Conservation (phyloP, 2,797 vertebrate genomes). For the Sandelia bainsii region DNA sequence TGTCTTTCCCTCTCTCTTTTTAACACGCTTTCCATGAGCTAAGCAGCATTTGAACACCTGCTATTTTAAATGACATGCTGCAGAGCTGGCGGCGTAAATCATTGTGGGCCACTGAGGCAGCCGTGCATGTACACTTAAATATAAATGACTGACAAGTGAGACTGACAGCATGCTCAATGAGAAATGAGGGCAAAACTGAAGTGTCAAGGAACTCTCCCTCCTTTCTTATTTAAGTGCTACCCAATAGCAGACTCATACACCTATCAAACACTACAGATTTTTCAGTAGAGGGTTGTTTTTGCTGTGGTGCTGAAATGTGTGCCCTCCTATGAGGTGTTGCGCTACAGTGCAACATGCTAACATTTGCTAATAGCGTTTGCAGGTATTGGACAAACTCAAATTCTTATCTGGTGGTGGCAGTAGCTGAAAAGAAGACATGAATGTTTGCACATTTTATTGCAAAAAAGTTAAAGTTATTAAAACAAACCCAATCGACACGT, state of each 20-base stretch:
- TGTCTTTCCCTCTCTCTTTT: conserved; percentile 49
- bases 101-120: conserved; percentile 50
- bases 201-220: conserved; percentile 70
- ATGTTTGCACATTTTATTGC: no score
- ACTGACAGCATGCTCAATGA: conserved; percentile 41
- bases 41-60: conserved; percentile 80
- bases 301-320: not conserved
- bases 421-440: no score
- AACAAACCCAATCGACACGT: no score
- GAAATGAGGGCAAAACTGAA: conserved; percentile 69
- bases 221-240: conserved; percentile 57
- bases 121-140: conserved; percentile 28
- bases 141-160: conserved; percentile 63
- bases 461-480: no score
- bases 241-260: conserved; percentile 33
- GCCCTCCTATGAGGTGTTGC: not conserved
- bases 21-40: conserved; percentile 77
- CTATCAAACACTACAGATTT: conserved; percentile 32
- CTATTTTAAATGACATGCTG: conserved; percentile 77
- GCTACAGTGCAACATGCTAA: no score
- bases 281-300: conserved; percentile 15
- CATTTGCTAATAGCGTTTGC: no score
- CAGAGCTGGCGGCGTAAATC: conserved; percentile 73
- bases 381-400: no score
- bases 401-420: no score